Conservation (phyloP, 2,888 invertebrate genomes). For the Neria commutata region DNA sequence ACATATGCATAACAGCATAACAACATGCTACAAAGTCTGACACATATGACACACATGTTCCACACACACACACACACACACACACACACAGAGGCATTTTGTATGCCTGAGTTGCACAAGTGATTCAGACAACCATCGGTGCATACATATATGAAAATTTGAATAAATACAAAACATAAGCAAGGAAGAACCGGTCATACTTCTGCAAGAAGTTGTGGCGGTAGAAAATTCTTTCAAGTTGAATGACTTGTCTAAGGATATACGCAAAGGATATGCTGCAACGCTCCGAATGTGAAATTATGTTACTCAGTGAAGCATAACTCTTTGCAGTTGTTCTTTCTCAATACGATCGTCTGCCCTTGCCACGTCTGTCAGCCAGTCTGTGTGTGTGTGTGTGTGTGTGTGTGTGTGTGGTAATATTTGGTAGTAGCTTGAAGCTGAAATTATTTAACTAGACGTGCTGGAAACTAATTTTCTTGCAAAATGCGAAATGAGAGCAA, state of each 20-base stretch:
- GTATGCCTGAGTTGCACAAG: not conserved
- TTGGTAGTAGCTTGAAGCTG: no score
- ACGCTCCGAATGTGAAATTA: no score
- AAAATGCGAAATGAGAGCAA: no score
- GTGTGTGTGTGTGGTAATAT: no score
- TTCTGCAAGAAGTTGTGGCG: not conserved
- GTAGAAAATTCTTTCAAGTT: constrained; percentile 19
- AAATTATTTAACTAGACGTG: no score
- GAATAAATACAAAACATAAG: constrained; percentile 7
- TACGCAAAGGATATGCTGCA: no score
- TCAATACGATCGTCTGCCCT: no score
- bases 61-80: no score
- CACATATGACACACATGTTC: not conserved
- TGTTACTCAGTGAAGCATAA: constrained; percentile 16
- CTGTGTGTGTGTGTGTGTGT: no score
- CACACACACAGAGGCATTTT: not conserved
- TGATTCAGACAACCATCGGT: not conserved
- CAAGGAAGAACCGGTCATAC: not conserved
- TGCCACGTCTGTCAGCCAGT: no score
- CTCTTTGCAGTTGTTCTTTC: no score
- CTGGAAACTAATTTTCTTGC: no score
- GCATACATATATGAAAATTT: constrained; percentile 7
- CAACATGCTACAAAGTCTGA: not conserved
- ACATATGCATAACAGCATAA: not conserved
- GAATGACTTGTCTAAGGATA: constrained; percentile 19